Evolutionary conservation across 2,797 vertebrate genomes (phyloP).

Genomic region (Chaenodraco wilsoni): DNA sequence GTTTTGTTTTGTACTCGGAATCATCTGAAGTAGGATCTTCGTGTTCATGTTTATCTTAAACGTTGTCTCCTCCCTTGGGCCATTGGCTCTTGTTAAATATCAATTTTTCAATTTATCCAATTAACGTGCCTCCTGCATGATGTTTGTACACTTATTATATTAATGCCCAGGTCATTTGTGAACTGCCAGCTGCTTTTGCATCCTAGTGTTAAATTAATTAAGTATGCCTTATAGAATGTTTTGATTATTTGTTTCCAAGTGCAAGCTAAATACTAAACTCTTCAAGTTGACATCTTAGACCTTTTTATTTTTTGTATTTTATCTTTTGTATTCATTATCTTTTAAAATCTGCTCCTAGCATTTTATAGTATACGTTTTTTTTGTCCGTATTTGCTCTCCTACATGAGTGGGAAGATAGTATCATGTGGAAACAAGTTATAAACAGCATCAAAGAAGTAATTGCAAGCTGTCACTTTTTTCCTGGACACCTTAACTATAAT

Average conservation of each 20-base stretch:
- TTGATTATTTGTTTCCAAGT: constrained; percentile 15
- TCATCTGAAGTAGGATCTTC: constrained; percentile 21
- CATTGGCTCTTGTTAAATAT: neutral
- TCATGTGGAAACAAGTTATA: neutral
- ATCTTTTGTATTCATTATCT: constrained; percentile 5
- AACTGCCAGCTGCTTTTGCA: constrained; percentile 38
- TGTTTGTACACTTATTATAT: constrained; percentile 34
- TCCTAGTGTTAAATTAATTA: constrained; percentile 46
- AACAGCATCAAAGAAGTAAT: neutral
- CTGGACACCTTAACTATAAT: neutral
- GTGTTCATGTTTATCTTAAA: constrained; percentile 12
- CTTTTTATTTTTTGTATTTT: constrained; percentile 23
- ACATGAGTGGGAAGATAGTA: neutral
- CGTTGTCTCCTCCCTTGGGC: constrained; percentile 13
- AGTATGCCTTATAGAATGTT: constrained; percentile 10
- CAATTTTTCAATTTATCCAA: neutral
- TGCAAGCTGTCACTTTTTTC: neutral
- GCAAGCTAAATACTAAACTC: constrained; percentile 30
- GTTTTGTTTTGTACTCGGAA: constrained; percentile 44
- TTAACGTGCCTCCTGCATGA: constrained; percentile 30
- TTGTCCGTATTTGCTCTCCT: constrained; percentile 1
- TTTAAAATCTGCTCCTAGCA: constrained; percentile 22
- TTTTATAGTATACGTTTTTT: constrained; percentile 14
- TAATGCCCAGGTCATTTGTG: constrained; percentile 38
- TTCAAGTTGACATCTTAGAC: constrained; percentile 24